Evolutionary conservation across 1,140 invertebrate species (phyloP), one percentile per base, ranked within the genome.

Genomic region (Arctopsyche grandis): DNA sequence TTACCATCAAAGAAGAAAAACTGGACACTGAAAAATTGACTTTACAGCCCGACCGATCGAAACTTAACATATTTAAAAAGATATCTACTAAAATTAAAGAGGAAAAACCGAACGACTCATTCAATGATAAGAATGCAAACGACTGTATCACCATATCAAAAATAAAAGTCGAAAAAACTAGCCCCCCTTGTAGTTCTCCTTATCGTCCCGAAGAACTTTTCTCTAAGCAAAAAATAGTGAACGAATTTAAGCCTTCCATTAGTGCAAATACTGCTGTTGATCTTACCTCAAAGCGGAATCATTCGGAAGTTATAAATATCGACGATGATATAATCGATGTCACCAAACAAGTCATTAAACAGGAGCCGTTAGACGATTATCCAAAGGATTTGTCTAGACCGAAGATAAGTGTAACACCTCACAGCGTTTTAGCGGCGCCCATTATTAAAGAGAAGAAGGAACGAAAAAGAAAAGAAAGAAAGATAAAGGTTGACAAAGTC

Each of bases 31-130:
- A 92, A 83, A 94, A 95, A 87, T 85, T 95, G 21, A 90, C 91
- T 0, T 92, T 91, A 1, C 94, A 95, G 85, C 94, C 94, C 0
- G 93, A 95, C 84, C 93, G 92, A 85, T 93, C 92, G 84, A 96
- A 96, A 85, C 85, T 95, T 24, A 95, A 95, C 87, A 94, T 96
- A 84, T 94, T 96, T 83, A 96, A 95, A 84, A 95, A 95, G 87
- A 94, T 95, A 83, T 92, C 93, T 71, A 88, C 88, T 84, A 94
- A 94, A 88, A 91, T 92, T 16, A 94, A 93, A 86, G 92, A 93
- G 83, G 91, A 92, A 81, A 90, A 89, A 29, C 81, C 83, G 83
- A 86, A 87, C 80, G 90, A 89, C 80, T 83, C 83, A 86, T 88
- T 44, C n/a, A 10, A 44, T 22, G 79, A 80, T 43, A 58, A 70